Evolutionary conservation across 2,797 vertebrate genomes (phyloP).

Genomic region (Otolemur crassicaudatus): DNA sequence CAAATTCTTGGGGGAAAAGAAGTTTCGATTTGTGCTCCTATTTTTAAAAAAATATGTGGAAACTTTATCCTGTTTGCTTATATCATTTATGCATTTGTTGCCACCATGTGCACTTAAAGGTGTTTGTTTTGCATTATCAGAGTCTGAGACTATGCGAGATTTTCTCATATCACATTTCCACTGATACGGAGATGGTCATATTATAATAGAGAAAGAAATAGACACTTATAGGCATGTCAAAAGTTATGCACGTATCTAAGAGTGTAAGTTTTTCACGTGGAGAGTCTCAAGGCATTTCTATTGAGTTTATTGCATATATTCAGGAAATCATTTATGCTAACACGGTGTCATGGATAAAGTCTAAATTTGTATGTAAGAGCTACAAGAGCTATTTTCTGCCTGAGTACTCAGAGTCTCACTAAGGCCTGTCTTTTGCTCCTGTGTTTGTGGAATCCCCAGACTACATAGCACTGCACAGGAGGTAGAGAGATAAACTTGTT

Average conservation of each 20-base stretch:
- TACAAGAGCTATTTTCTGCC: slow-evolving; percentile 30
- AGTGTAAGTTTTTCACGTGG: slow-evolving; percentile 18
- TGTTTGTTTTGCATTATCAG: background rate
- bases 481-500: background rate
- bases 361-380: background rate
- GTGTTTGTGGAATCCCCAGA: fast-evolving
- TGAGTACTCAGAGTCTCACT: background rate
- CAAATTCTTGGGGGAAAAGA: background rate
- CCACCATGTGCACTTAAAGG: background rate
- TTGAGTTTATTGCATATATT: background rate
- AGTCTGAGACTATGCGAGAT: background rate
- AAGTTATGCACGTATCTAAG: background rate
- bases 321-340: slow-evolving; percentile 60
- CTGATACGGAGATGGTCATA: background rate
- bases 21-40: background rate
- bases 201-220: background rate
- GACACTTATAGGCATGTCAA: background rate
- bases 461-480: fast-evolving
- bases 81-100: background rate
- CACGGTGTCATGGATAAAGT: background rate
- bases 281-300: slow-evolving; percentile 5
- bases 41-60: background rate
- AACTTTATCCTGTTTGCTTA: background rate
- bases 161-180: background rate
- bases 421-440: background rate